Conservation (phyloP, 2,888 invertebrate species). For the Orchestes rusci region DNA sequence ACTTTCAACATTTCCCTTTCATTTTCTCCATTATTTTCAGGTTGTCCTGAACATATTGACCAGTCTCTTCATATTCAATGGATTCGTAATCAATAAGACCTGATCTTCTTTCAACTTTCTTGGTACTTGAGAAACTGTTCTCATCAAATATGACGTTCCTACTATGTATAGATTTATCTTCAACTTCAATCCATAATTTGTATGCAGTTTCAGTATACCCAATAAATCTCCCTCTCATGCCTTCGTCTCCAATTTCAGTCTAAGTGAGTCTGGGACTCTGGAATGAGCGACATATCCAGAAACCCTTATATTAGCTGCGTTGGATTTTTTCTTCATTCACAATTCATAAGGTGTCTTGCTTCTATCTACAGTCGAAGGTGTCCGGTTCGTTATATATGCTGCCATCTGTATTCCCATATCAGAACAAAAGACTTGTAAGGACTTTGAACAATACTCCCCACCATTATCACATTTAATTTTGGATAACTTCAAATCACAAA, state of each 20-base stretch:
- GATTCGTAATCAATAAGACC: no score
- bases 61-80: no score
- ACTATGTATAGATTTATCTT: conserved; percentile 4
- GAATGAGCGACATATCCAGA: conserved; percentile 20
- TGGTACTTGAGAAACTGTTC: no score
- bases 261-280: conserved; percentile 14
- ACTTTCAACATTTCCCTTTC: no score
- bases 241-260: conserved; percentile 20
- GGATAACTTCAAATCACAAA: conserved; percentile 9
- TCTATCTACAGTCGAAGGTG: conserved; percentile 12
- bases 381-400: conserved; percentile 20
- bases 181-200: conserved; percentile 7
- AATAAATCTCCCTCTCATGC: conserved; percentile 17
- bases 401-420: conserved; percentile 8
- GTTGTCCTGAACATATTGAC: no score
- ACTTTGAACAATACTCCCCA: conserved; percentile 3
- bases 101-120: no score
- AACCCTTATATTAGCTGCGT: conserved; percentile 18
- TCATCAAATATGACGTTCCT: no score
- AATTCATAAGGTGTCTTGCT: conserved; percentile 18
- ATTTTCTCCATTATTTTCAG: no score
- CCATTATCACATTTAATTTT: conserved; percentile 6
- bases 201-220: conserved; percentile 13
- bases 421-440: conserved; percentile 10
- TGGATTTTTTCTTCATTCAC: conserved; percentile 15